These are phyloP conservation scores for Brachyalestes nurse DNA, from an alignment of 2,797 vertebrate species.

Conservation along the genomic window DNA sequence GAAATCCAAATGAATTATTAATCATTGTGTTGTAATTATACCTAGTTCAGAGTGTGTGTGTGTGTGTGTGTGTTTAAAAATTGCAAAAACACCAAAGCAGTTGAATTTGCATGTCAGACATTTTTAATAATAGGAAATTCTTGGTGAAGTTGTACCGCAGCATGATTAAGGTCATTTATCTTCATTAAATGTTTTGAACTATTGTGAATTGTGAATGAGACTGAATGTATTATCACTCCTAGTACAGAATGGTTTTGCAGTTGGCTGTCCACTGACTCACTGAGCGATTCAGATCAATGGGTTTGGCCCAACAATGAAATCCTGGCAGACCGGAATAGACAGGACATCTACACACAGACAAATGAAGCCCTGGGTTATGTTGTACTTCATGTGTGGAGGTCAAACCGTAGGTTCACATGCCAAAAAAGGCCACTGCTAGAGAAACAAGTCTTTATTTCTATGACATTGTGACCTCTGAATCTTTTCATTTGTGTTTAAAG, in stretches of 20 bases:
- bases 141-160: too few species aligned
- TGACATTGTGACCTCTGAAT: not conserved
- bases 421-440: conserved; percentile 9
- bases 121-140: too few species aligned
- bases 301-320: conserved; percentile 22
- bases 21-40: too few species aligned
- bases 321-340: conserved; percentile 33
- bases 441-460: not conserved
- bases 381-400: conserved; percentile 29
- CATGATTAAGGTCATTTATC: too few species aligned
- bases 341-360: conserved; percentile 25
- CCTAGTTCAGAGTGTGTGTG: too few species aligned
- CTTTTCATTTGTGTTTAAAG: not conserved
- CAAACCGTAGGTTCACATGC: conserved; percentile 30
- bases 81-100: too few species aligned
- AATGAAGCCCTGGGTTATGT: conserved; percentile 52
- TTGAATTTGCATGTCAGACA: too few species aligned
- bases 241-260: not conserved
- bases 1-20: too few species aligned
- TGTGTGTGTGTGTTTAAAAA: too few species aligned
- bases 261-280: not conserved
- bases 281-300: conserved; percentile 30
- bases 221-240: not conserved
- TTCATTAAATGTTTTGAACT: too few species aligned
- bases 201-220: too few species aligned